phyloP scores from a whole-genome alignment of 1,140 invertebrate genomes.

The Drosophila repletoides region DNA sequence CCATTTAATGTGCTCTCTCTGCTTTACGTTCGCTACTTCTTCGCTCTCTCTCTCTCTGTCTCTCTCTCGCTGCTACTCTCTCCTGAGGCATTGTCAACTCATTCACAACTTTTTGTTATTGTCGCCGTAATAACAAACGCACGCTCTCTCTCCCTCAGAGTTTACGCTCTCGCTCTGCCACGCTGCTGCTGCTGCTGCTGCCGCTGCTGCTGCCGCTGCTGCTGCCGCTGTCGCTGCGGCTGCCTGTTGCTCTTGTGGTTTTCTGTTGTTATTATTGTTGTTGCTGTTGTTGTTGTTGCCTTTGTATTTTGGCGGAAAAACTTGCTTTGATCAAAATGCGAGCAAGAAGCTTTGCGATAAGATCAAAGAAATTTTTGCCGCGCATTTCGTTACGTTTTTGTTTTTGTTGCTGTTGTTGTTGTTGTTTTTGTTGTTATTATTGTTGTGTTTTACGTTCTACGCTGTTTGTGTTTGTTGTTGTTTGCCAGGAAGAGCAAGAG shows the following conservation, averaged over 20 bases:
- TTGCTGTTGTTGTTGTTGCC: slow-evolving; percentile 35
- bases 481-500: slow-evolving; percentile 20
- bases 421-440: no score
- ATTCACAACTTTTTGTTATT: slow-evolving; percentile 42
- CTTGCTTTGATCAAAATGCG: slow-evolving; percentile 83
- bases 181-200: not conserved
- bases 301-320: slow-evolving; percentile 81
- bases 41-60: not conserved
- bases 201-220: no score
- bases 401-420: slow-evolving; percentile 30
- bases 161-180: slow-evolving; percentile 6
- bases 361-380: slow-evolving; percentile 82
- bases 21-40: not conserved
- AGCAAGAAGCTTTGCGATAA: slow-evolving; percentile 82
- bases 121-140: slow-evolving; percentile 29
- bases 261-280: slow-evolving; percentile 33
- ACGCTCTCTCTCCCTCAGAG: slow-evolving; percentile 5
- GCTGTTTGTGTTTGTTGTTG: slow-evolving; percentile 34
- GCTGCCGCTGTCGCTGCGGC: slow-evolving; percentile 6
- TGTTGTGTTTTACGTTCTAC: slow-evolving; percentile 3
- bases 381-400: slow-evolving; percentile 70
- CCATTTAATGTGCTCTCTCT: not conserved
- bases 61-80: not conserved
- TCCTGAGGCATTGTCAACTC: slow-evolving; percentile 10
- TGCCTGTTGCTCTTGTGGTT: slow-evolving; percentile 43